Percentiles rank a stretch among this genome's conserved stretches.
Evolutionary conservation across 2,888 invertebrate genomes (phyloP).

Genomic region (Cosmia pyralina): DNA sequence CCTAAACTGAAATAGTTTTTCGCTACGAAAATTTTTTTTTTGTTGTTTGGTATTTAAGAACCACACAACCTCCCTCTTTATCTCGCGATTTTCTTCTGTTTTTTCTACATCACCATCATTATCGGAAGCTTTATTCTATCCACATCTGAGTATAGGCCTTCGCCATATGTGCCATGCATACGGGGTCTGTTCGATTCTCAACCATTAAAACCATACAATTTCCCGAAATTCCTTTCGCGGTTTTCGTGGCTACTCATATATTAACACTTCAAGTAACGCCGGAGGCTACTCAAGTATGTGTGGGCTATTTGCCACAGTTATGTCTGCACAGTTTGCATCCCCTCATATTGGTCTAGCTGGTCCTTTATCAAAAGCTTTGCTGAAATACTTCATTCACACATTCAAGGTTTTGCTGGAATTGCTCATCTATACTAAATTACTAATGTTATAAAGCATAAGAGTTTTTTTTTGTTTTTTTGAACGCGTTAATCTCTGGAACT

Average conservation of each 20-base stretch:
- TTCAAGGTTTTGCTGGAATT: conserved; percentile 9
- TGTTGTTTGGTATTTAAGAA: not conserved
- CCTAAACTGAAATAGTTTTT: not conserved
- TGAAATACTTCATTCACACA: conserved; percentile 15
- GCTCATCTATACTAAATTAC: not conserved
- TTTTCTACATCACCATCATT: not conserved
- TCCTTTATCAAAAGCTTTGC: conserved; percentile 25
- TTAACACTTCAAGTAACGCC: conserved; percentile 56
- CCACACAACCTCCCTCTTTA: no score
- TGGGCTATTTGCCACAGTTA: conserved; percentile 51
- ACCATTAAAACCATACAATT: not conserved
- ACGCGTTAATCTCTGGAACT: not conserved
- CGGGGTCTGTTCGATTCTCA: not conserved
- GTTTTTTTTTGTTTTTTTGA: not conserved
- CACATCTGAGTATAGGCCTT: not conserved
- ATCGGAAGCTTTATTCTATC: not conserved
- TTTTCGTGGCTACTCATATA: conserved; percentile 57
- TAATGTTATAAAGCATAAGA: not conserved
- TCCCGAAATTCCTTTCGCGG: conserved; percentile 34
- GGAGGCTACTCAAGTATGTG: conserved; percentile 49
- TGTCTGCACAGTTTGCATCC: conserved; percentile 57
- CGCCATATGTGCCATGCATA: not conserved
- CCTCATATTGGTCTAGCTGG: conserved; percentile 24
- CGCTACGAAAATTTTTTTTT: no score
- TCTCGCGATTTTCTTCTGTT: no score